Base-by-base conservation (phyloP, 2,797 vertebrate genomes). In the Xenops minutus region DNA sequence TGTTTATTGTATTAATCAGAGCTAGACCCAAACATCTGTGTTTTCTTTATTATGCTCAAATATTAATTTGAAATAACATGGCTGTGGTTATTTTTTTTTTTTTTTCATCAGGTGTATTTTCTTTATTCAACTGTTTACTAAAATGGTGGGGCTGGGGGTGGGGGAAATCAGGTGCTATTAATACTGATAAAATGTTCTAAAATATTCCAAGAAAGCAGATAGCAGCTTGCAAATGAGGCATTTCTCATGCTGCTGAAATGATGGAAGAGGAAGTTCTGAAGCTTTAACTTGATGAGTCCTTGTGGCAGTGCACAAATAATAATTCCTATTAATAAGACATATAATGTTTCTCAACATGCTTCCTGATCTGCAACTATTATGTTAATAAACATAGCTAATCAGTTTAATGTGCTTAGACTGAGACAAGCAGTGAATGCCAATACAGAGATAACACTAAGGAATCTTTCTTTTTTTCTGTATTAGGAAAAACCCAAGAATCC, bases 261-360 rank as follows among this genome's bases (percentile, higher is more conserved):
- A 96, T 83, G 67, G 75, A 90, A 90, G 95, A 91, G 18, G 30
- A 77, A 77, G 41, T 95, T n/a, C 32, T 83, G 71, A 91, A 64
- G 30, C 67, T 96, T 96, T 95, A 92, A 80, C 61, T 96, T 95
- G 80, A 83, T 85, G 77, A 95, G 76, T 26, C 37, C 18, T 96
- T 90, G 30, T 95, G 90, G 89, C 83, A 96, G 82, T 88, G 81
- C 75, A 87, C 74, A 97, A 93, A 89, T 79, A 95, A 77, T 95
- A 97, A 96, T 96, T 97, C 81, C 75, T 96, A 96, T 97, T 97
- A 97, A 95, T 97, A 97, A 97, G 78, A 96, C 78, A 93, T 87
- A 96, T 79, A 96, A 95, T 88, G 55, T 95, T 94, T 91, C 92
- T 94, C 94, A 96, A 94, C 89, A 87, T 96, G 95, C 44, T 6